Base-by-base conservation (phyloP, 2,888 invertebrate species). In the Drosophila barbarae region DNA sequence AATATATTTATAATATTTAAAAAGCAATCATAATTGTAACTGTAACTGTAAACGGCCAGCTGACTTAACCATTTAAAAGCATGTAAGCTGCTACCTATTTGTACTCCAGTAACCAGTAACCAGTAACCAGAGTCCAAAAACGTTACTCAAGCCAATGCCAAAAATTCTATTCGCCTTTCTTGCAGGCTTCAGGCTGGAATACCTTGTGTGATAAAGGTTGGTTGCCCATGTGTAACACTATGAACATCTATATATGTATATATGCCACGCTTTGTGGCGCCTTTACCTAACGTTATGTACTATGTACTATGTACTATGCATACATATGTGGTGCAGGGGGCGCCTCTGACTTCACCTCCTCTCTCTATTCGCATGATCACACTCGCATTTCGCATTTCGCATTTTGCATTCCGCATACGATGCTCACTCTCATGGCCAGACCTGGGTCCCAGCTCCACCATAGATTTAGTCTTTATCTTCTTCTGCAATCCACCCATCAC, bases 191-290 rank as follows among this genome's bases (percentile, higher is more conserved):
- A 87, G 86, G 78, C 87, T 87, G 87, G 87, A 87, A 80, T 88
- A 87, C 78, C 87, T 87, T 79, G 88, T 87, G 87, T 87, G 87
- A 87, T 87, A 84, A 87, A 88, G 87, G 87, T 87, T 87, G 83
- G 87, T 87, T 81, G 56, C 71, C 65, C 54, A 51, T 46, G 50
- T 61, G 68, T 69, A 77, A 81, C 63, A 55, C 54, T 75, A 65
- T 72, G 39, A 44, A 69, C 49, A 58, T 18, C 18, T 18, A 44
- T 30, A 18, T 46, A 44, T 30, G 32, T 21, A 44, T 30, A 26
- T 21, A 34, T n/a, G 28, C 23, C 34, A 26, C 44, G 15, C 44
- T 46, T 36, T 32, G 41, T 54, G 30, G 42, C 12, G 13, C 47
- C 41, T 52, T 52, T 38, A 12, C 47, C 44, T 44, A 6, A 44